These are phyloP conservation scores for Pollachius pollachius DNA, from an alignment of 2,113 vertebrate species.

Conservation along the genomic window DNA sequence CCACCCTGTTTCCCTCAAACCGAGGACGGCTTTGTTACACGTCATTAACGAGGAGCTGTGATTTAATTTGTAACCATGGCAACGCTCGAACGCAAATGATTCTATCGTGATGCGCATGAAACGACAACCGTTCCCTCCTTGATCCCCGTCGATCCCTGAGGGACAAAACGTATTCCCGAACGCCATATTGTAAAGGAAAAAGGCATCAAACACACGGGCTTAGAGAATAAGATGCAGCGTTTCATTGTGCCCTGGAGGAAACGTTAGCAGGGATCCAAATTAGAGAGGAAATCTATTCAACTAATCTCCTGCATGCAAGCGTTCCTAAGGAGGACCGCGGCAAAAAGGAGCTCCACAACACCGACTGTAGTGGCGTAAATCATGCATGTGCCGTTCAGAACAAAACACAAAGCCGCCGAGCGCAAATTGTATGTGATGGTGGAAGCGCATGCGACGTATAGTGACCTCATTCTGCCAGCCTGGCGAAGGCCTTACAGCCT, in stretches of 20 bases:
- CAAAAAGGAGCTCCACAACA: not conserved
- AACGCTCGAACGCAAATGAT: no score
- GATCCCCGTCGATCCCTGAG: no score
- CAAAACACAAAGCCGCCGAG: not conserved
- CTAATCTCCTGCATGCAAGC: not conserved
- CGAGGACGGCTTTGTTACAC: no score
- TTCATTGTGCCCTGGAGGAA: not conserved
- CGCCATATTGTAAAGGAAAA: not conserved
- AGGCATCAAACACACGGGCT: not conserved
- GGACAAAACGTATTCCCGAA: slow-evolving; percentile 1
- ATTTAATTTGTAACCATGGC: no score
- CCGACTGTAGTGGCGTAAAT: not conserved
- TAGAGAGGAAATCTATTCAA: not conserved
- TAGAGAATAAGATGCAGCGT: not conserved
- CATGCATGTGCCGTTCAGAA: not conserved
- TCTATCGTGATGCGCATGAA: no score
- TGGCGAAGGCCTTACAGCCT: no score
- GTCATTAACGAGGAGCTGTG: no score
- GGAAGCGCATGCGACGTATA: no score
- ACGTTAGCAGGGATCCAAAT: not conserved
- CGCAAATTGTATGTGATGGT: no score
- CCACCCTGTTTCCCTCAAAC: no score
- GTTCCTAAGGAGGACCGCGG: not conserved
- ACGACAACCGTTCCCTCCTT: no score
- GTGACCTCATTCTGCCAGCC: no score